A percentile compares a stretch with the other conserved stretches of the same genome.
Evolutionary conservation across 1,140 invertebrate species (phyloP).

Genomic region (Ectropis grisescens): DNA sequence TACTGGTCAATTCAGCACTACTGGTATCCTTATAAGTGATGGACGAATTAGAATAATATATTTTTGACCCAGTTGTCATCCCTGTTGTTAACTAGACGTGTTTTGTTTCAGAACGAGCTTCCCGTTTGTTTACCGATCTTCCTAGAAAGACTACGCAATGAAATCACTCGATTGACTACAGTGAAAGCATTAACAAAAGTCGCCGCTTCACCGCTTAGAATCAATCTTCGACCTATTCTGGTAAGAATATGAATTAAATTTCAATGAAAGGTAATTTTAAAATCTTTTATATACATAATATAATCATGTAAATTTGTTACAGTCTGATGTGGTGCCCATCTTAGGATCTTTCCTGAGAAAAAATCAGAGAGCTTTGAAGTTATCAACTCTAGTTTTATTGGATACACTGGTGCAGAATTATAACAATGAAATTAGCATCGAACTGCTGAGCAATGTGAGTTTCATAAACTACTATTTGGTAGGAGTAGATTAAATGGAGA

Average conservation of each 20-base stretch:
- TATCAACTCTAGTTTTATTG: constrained; percentile 90
- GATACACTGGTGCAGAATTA: constrained; percentile 93
- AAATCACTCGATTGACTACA: constrained; percentile 96
- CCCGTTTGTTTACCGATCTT: constrained; percentile 92
- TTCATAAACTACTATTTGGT: background rate
- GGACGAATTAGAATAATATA: too few relatives aligned
- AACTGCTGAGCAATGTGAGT: constrained; percentile 80
- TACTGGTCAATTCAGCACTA: too few relatives aligned
- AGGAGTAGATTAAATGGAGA: background rate
- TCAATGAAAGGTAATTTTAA: too few relatives aligned
- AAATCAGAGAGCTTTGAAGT: constrained; percentile 95
- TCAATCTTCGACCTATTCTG: constrained; percentile 89
- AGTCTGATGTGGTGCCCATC: constrained; percentile 91
- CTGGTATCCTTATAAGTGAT: background rate
- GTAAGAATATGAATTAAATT: too few relatives aligned
- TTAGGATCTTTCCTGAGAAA: constrained; percentile 95
- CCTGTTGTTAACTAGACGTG: background rate
- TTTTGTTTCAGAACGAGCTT: constrained; percentile 76
- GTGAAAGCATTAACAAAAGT: constrained; percentile 97
- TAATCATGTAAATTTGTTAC: constrained; percentile 28
- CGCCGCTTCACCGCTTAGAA: constrained; percentile 89
- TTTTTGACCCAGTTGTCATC: too few relatives aligned
- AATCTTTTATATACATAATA: too few relatives aligned
- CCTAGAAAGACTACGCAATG: constrained; percentile 93
- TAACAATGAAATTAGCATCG: constrained; percentile 76